These are phyloP conservation scores for Zaprionus africanus DNA, from an alignment of 1,140 invertebrate genomes.

Conservation along the genomic window DNA sequence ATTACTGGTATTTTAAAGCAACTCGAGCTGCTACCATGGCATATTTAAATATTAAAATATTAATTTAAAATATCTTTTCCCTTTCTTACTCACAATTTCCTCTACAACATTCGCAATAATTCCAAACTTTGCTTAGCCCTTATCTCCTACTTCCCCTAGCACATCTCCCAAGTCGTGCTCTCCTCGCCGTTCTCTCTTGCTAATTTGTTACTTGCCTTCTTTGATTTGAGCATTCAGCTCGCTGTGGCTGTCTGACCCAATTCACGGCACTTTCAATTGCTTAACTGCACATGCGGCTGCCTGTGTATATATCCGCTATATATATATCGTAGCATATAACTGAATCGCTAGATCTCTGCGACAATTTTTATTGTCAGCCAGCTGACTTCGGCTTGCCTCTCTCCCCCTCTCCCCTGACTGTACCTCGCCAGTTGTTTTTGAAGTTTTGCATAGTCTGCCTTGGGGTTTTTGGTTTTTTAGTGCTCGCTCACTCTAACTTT, in stretches of 20 bases:
- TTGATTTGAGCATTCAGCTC: conserved; percentile 39
- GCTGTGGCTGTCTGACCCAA: conserved; percentile 62
- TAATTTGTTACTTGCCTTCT: conserved; percentile 27
- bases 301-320: background rate
- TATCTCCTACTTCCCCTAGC: background rate
- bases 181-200: conserved; percentile 25
- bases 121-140: no score
- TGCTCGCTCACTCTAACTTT: conserved; percentile 48
- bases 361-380: conserved; percentile 61
- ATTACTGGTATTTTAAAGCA: no score
- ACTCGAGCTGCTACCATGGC: no score
- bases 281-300: conserved; percentile 68
- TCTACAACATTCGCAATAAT: background rate
- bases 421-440: conserved; percentile 56
- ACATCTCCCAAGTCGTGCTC: background rate
- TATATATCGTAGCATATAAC: conserved; percentile 12
- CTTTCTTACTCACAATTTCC: no score
- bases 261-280: conserved; percentile 78
- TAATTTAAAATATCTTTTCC: no score
- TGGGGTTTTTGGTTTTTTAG: conserved; percentile 45
- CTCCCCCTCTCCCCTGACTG: background rate
- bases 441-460: conserved; percentile 75
- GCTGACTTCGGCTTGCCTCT: conserved; percentile 56
- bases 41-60: no score
- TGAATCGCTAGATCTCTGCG: conserved; percentile 53